Evolutionary conservation across 2,113 vertebrate species (phyloP).

Genomic region (Pedetes capensis): DNA sequence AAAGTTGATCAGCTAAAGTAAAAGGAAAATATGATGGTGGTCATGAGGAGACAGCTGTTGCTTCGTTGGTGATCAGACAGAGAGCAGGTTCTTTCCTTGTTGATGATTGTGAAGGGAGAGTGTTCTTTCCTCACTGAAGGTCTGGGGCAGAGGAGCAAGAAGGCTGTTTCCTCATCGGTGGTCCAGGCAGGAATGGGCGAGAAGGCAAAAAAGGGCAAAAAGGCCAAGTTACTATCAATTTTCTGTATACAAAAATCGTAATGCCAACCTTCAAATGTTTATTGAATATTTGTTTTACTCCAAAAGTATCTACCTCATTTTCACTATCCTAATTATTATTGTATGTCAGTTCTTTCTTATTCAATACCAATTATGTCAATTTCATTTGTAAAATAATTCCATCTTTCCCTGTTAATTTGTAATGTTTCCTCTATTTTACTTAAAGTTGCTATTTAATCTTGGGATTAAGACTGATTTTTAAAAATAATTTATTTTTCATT

Average conservation of each 20-base stretch:
- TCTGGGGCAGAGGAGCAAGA: too few relatives aligned
- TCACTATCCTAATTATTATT: not conserved
- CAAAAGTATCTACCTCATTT: not conserved
- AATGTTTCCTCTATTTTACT: not conserved
- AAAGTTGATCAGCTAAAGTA: too few relatives aligned
- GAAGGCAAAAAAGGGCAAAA: too few relatives aligned
- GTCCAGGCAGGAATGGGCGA: too few relatives aligned
- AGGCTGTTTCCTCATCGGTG: too few relatives aligned
- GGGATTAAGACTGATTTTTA: not conserved
- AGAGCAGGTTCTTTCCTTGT: too few relatives aligned
- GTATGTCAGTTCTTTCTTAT: not conserved
- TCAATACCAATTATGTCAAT: not conserved
- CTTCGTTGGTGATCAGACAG: too few relatives aligned
- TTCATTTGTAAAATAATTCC: not conserved
- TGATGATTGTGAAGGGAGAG: too few relatives aligned
- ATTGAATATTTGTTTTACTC: not conserved
- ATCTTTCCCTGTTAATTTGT: not conserved
- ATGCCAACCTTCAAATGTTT: not conserved
- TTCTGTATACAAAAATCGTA: not conserved
- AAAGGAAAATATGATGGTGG: too few relatives aligned
- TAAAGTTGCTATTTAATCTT: not conserved
- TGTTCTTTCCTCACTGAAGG: too few relatives aligned
- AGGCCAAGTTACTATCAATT: not conserved
- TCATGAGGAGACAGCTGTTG: too few relatives aligned
- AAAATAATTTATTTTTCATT: not conserved